Base-by-base conservation (phyloP, 2,888 invertebrate genomes). In the Calameuta idolon region DNA sequence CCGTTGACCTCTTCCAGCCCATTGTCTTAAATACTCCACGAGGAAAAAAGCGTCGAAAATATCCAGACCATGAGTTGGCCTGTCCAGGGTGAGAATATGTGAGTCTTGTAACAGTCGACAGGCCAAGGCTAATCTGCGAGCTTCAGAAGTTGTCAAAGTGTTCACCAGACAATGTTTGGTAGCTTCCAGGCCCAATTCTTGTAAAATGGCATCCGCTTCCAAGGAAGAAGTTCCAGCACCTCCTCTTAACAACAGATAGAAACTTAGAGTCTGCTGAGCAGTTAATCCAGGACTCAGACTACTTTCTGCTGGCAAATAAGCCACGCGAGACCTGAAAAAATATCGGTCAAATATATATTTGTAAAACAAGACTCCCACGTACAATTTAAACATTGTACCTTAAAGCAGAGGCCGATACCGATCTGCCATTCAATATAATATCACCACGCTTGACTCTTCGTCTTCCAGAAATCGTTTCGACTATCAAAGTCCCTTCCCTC, bases 21-120 rank as follows among this genome's bases (percentile, higher is more conserved):
- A 98, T 90, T 98, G 98, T 83, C 98, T 94, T 83, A 98, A 92
- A 91, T 98, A 98, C 91, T 98, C 98, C 79, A 98, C 96, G 75
- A 98, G 92, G 91, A 98, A 98, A 92, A 98, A 98, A 0, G 98
- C 97, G 89, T 98, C 98, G 87, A 98, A 98, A 82, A 98, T 98
- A 89, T 98, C 98, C 95, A 97, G 96, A 79, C 96, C 96, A 87
- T 95, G 94, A 0, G 97, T 96, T 0, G 98, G 97, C 92, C 98
- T 96, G 91, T 98, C 98, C 78, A 98, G 92, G 37, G 98, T 94
- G 0, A 98, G 93, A 73, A 98, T 94, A 80, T 98, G 97, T 84
- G 97, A 96, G 89, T 97, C 97, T 55, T 97, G 93, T 69, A 98
- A 92, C 69, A 98, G 93, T 85, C 98, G 97, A 87, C 97, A 97